Evolutionary conservation across 2,797 vertebrate species (phyloP).

Genomic region (Naso thynnoides): DNA sequence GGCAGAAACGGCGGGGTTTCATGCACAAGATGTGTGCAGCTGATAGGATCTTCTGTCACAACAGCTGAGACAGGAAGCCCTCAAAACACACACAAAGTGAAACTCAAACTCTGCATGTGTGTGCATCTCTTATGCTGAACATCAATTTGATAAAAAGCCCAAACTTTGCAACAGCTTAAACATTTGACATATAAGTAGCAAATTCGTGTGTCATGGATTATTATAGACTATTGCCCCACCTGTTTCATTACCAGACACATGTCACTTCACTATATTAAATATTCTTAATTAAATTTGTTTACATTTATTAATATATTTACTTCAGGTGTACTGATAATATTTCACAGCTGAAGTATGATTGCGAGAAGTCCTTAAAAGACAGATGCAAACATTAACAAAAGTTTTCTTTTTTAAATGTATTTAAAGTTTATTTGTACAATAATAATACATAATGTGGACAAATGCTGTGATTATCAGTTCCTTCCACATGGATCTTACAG

Average conservation of each 20-base stretch:
- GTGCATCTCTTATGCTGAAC: not conserved
- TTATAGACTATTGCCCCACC: not conserved
- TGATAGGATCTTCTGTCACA: not conserved
- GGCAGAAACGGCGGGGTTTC: slow-evolving; percentile 21
- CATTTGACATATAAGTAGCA: not conserved
- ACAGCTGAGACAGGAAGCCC: not conserved
- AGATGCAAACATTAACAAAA: not conserved
- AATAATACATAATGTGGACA: not conserved
- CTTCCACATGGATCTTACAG: not conserved
- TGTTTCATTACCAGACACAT: not conserved
- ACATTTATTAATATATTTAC: not conserved
- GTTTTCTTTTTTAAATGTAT: not conserved
- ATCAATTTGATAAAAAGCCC: accelerated
- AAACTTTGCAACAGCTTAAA: not conserved
- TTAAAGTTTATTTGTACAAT: slow-evolving; percentile 1
- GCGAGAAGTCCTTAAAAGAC: not conserved
- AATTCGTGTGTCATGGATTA: not conserved
- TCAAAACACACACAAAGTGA: slow-evolving; percentile 18
- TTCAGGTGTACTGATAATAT: not conserved
- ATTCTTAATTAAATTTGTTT: not conserved
- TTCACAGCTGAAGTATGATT: not conserved
- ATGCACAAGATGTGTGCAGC: not conserved
- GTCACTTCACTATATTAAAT: not conserved
- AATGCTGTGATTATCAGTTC: no score
- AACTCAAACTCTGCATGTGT: slow-evolving; percentile 15